Evolutionary conservation across 2,888 invertebrate genomes (phyloP).

Genomic region (Ormyrus thymus): DNA sequence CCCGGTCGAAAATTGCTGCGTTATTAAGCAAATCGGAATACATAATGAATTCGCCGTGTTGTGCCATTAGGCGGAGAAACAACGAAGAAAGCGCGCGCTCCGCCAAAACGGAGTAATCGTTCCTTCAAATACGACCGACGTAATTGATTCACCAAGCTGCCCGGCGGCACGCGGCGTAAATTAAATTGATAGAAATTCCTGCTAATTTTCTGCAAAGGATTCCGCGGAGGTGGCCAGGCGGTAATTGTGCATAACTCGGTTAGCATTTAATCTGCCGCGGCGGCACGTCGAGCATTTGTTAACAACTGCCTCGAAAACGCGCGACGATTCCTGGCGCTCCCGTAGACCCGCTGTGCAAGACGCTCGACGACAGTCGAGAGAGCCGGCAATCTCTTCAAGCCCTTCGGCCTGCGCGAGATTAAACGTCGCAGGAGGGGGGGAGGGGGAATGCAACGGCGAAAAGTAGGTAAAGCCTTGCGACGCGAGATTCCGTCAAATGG

Average conservation of each 20-base stretch:
- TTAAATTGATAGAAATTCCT: neutral
- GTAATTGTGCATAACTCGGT: neutral
- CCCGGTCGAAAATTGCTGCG: constrained; percentile 16
- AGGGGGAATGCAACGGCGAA: neutral
- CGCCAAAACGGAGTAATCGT: neutral
- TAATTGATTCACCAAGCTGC: too few relatives aligned
- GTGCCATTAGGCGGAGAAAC: neutral
- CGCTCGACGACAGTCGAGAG: too few relatives aligned
- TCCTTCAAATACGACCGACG: too few relatives aligned
- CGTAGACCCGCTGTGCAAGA: too few relatives aligned
- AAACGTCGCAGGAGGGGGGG: neutral
- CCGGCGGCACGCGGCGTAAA: too few relatives aligned
- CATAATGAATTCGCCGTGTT: neutral
- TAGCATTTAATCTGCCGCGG: neutral
- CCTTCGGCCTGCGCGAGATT: constrained; percentile 15
- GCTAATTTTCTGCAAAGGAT: neutral
- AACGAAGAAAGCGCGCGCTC: neutral
- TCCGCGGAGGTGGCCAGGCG: neutral
- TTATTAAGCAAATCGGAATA: constrained; percentile 38
- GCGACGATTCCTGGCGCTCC: too few relatives aligned
- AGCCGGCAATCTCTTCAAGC: neutral
- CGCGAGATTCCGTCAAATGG: constrained; percentile 51
- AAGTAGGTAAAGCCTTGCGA: constrained; percentile 16
- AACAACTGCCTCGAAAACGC: neutral
- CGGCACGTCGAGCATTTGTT: neutral